phyloP scores from a whole-genome alignment of 1,140 invertebrate genomes.

The Drosophila pachea region DNA sequence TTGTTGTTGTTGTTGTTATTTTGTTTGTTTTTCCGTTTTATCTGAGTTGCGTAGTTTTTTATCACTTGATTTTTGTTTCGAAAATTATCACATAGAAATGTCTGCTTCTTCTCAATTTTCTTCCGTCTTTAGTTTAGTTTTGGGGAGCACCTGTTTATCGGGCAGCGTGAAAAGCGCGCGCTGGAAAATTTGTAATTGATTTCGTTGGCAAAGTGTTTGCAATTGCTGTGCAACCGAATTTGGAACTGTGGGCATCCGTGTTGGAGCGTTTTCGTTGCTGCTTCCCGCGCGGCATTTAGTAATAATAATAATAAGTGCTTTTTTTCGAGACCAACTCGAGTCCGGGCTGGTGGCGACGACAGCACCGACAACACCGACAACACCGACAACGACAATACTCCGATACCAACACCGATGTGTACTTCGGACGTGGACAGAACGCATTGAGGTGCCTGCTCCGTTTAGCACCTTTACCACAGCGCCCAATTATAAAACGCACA shows the following conservation, averaged over 20 bases:
- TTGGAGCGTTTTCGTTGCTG: constrained; percentile 41
- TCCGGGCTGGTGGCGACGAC: constrained; percentile 31
- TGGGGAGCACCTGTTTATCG: constrained; percentile 17
- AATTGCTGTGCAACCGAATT: constrained; percentile 7
- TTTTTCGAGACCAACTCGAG: constrained; percentile 60
- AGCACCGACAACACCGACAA: constrained; percentile 27
- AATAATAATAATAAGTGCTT: constrained; percentile 60
- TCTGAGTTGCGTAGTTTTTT: constrained; percentile 55
- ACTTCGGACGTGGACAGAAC: constrained; percentile 44
- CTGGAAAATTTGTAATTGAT: background rate
- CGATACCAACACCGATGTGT: constrained; percentile 52
- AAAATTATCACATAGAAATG: constrained; percentile 59
- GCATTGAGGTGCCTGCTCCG: constrained; percentile 62
- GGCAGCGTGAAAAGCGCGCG: constrained; percentile 26
- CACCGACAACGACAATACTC: constrained; percentile 35
- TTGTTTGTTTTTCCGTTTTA: constrained; percentile 50
- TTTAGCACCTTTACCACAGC: constrained; percentile 62
- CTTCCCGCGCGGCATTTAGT: constrained; percentile 56
- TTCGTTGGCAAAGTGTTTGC: background rate
- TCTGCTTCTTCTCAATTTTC: background rate
- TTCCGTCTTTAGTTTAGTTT: background rate
- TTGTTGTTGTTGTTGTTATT: no score
- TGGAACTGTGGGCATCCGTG: constrained; percentile 46
- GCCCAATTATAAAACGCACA: constrained; percentile 71
- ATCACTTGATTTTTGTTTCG: constrained; percentile 58